Percentiles rank a stretch among this genome's conserved stretches.
Evolutionary conservation across 2,888 invertebrate genomes (phyloP).

Genomic region (Diarsia rubi): DNA sequence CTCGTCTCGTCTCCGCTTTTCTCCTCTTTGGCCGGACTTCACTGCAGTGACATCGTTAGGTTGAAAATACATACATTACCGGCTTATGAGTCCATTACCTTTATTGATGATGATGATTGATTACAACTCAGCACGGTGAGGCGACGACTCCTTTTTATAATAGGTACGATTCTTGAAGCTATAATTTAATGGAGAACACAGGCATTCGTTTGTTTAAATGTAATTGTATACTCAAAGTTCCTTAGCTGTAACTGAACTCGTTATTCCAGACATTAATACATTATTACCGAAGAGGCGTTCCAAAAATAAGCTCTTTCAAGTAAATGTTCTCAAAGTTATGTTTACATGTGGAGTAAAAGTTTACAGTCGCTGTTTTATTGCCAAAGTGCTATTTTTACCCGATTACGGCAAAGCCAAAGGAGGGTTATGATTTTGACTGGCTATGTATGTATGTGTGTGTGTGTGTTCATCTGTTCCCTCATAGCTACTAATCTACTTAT

Average conservation of each 20-base stretch:
- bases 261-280: slow-evolving; percentile 15
- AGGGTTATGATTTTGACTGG: too few species aligned
- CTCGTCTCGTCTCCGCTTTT: too few species aligned
- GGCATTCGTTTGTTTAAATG: slow-evolving; percentile 16
- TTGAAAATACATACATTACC: neutral
- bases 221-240: neutral
- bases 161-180: neutral
- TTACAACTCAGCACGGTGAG: neutral
- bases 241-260: neutral
- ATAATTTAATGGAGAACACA: slow-evolving; percentile 25
- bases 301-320: slow-evolving; percentile 32
- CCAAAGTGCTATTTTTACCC: slow-evolving; percentile 33
- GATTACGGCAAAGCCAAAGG: too few species aligned
- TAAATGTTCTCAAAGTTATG: slow-evolving; percentile 22
- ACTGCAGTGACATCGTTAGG: neutral
- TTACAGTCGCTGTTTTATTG: slow-evolving; percentile 40
- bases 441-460: too few species aligned
- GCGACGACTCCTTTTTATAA: neutral
- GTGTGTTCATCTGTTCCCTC: too few species aligned
- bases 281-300: slow-evolving; percentile 18
- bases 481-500: too few species aligned
- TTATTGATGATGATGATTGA: neutral
- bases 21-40: neutral
- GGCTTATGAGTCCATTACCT: neutral
- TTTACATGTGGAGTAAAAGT: slow-evolving; percentile 31